Evolutionary conservation across 2,113 vertebrate genomes (phyloP), one percentile per base, ranked within the genome.

Genomic region (Platysternon megacephalum): DNA sequence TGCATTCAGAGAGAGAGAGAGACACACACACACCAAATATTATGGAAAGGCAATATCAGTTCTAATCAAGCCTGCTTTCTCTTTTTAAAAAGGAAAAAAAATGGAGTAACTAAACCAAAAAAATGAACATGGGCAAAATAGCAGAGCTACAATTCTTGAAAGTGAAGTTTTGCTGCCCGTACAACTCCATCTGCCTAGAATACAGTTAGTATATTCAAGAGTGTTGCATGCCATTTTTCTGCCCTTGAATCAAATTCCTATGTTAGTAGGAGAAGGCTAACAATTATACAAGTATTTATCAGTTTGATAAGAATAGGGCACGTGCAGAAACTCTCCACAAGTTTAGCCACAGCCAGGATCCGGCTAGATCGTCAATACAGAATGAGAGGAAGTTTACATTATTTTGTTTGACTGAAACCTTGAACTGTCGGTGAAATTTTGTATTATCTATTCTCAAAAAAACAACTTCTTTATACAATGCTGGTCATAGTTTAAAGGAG

Each of bases 311-410:
- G 10, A 42, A 51, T n/a, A 84, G 24, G 11, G 7, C 39, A 35
- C 1, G 9, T 4, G 4, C 46, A 76, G 13, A 26, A 87, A 58
- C 2, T 56, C 4, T 94, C 29, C 39, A 22, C 10, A 17, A 22
- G 14, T 88, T 85, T 87, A 93, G 61, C 90, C n/a, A 79, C 39
- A 12, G 24, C 26, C 32, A 85, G 29, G 26, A 53, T 90, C 35
- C 88, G 1, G 0, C 94, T 46, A 68, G 21, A 90, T 56, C 44
- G 16, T 0, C 0, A 65, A 46, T 12, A 21, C 9, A 2, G 13
- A 19, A 51, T 8, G 44, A 46, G 11, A 46, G 74, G 3, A 94
- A 93, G 21, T 55, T 68, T 28, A 39, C 65, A 11, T 39, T 72
- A 79, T 3, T 39, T 26, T 58, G 3, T 44, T 53, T 32, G 22